A percentile compares a stretch with the other conserved stretches of the same genome.
These are phyloP conservation scores for Xerus inauris DNA, from an alignment of 2,113 vertebrate genomes.

Conservation along the genomic window DNA sequence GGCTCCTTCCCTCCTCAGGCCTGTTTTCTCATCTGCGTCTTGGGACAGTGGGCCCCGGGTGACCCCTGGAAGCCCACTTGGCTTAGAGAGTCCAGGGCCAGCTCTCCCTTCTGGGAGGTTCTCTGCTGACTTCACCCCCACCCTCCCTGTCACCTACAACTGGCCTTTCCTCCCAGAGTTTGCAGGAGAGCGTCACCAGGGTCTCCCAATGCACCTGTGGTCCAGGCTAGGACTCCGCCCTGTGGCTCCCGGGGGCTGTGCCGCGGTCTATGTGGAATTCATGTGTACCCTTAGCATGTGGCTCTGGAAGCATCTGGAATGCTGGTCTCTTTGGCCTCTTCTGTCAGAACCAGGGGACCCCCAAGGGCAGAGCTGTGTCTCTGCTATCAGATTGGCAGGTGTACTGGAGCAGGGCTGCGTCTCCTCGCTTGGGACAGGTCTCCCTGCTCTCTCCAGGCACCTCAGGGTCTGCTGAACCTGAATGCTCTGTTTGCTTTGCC, in stretches of 20 bases:
- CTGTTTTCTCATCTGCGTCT: neutral
- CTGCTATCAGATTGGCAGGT: neutral
- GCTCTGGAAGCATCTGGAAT: neutral
- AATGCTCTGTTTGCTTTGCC: neutral
- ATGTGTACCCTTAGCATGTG: accelerated
- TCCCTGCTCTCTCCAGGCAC: accelerated
- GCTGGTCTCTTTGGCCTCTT: neutral
- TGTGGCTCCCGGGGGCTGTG: neutral
- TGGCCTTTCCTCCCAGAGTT: neutral
- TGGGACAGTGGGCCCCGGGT: neutral
- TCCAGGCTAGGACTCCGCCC: neutral
- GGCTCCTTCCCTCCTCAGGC: neutral
- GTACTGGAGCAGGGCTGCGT: accelerated
- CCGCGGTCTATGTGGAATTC: accelerated
- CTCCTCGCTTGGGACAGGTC: neutral
- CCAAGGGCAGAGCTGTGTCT: neutral
- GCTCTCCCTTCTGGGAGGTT: neutral
- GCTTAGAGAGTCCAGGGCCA: accelerated
- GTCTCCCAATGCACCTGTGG: accelerated
- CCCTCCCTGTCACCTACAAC: too few relatives aligned
- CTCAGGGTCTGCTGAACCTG: neutral
- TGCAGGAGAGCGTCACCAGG: neutral
- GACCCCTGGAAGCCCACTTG: accelerated
- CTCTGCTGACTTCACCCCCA: neutral
- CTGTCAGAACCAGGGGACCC: too few relatives aligned